Percentiles rank a stretch among this genome's conserved stretches.
Conservation (phyloP, 2,888 invertebrate genomes). For the Metallyticus violacea region DNA sequence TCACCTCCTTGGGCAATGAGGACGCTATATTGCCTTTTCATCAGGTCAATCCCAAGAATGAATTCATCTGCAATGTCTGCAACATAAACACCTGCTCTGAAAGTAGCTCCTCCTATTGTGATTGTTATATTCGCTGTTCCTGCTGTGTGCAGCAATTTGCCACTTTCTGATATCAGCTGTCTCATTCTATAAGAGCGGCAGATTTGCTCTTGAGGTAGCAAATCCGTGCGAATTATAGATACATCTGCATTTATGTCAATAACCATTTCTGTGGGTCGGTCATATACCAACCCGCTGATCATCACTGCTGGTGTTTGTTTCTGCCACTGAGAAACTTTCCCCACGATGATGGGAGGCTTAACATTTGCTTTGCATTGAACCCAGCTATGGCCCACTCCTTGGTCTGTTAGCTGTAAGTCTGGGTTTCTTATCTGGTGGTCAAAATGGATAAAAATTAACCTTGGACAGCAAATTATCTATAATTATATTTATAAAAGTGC, state of each 20-base stretch:
- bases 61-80: background rate
- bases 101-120: background rate
- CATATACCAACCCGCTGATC: background rate
- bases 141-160: background rate
- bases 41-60: background rate
- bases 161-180: background rate
- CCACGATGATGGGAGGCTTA: background rate
- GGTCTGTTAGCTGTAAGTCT: background rate
- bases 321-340: background rate
- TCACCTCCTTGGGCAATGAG: background rate
- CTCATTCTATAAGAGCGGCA: background rate
- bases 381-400: background rate
- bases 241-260: background rate
- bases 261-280: background rate
- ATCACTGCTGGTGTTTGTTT: background rate
- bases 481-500: too few species aligned
- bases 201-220: background rate
- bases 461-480: background rate
- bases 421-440: background rate
- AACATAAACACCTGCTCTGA: background rate
- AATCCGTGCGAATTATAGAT: background rate
- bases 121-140: background rate
- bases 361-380: background rate
- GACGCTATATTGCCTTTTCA: background rate
- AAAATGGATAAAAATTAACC: background rate